These are phyloP conservation scores for Balaeniceps rex DNA, from an alignment of 2,113 vertebrate species.

Conservation along the genomic window DNA sequence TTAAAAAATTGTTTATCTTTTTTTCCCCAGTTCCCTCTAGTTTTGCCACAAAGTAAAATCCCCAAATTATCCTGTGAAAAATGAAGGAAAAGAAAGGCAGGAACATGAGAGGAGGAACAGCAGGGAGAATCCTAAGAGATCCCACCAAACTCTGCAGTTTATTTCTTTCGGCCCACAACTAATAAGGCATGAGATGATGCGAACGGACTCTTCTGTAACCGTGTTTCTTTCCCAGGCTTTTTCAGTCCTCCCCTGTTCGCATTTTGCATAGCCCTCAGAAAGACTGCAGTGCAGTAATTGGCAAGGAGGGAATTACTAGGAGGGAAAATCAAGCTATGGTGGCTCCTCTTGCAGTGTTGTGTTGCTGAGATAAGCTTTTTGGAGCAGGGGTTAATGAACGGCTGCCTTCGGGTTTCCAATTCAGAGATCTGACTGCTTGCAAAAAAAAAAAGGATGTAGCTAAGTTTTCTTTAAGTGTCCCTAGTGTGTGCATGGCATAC, in stretches of 20 bases:
- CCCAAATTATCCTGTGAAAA: background rate
- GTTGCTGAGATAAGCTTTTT: background rate
- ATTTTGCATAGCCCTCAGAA: slow-evolving; percentile 38
- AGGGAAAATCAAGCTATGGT: slow-evolving; percentile 6
- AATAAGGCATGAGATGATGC: background rate
- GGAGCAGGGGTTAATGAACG: background rate
- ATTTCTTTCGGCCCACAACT: background rate
- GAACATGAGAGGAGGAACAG: background rate
- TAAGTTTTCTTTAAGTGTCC: background rate
- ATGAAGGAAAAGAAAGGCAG: background rate
- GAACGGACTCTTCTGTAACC: background rate
- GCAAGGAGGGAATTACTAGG: background rate
- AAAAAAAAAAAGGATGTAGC: background rate
- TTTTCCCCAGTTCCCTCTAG: background rate
- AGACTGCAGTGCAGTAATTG: slow-evolving; percentile 68
- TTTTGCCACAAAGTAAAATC: background rate
- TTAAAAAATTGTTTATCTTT: background rate
- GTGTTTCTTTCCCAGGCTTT: background rate
- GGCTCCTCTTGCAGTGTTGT: background rate
- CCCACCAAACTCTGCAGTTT: background rate
- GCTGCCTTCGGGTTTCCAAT: background rate
- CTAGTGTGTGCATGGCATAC: background rate
- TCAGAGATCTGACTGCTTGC: background rate
- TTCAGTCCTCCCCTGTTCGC: background rate
- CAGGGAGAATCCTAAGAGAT: background rate